Evolutionary conservation across 2,113 vertebrate genomes (phyloP).

Genomic region (Melanotaenia duboulayi): DNA sequence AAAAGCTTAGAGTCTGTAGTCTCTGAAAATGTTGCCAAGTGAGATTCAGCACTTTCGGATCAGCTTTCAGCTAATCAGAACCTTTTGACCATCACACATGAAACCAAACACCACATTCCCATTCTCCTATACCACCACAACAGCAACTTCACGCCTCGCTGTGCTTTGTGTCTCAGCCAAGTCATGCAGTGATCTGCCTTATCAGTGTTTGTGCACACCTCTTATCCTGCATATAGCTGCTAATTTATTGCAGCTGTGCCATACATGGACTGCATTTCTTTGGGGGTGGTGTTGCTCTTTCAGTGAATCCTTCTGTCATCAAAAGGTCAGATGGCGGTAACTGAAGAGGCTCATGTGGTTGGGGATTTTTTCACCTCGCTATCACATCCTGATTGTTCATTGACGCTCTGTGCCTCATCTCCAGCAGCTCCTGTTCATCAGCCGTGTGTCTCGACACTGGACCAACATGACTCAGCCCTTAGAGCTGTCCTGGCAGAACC

Average conservation of each 20-base stretch:
- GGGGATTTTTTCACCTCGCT: slow-evolving; percentile 14
- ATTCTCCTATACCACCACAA: slow-evolving; percentile 4
- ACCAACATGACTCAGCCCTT: slow-evolving; percentile 47
- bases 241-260: slow-evolving; percentile 10
- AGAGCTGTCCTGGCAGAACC: slow-evolving; percentile 15
- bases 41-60: not conserved
- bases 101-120: slow-evolving; percentile 23
- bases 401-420: slow-evolving; percentile 12
- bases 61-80: not conserved
- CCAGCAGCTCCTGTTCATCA: slow-evolving; percentile 31
- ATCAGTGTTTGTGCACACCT: slow-evolving; percentile 28
- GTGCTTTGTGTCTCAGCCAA: slow-evolving; percentile 1
- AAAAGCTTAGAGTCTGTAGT: not conserved
- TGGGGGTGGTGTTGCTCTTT: not conserved
- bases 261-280: not conserved
- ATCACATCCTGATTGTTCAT: not conserved
- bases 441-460: slow-evolving; percentile 3
- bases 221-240: slow-evolving; percentile 20
- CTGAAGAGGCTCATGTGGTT: slow-evolving; percentile 6
- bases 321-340: slow-evolving; percentile 8
- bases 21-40: not conserved
- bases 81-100: slow-evolving; percentile 5
- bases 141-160: slow-evolving; percentile 36
- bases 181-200: slow-evolving; percentile 32
- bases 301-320: not conserved